Base-by-base conservation (phyloP, 2,113 vertebrate species). In the Periophthalmodon schlosseri region DNA sequence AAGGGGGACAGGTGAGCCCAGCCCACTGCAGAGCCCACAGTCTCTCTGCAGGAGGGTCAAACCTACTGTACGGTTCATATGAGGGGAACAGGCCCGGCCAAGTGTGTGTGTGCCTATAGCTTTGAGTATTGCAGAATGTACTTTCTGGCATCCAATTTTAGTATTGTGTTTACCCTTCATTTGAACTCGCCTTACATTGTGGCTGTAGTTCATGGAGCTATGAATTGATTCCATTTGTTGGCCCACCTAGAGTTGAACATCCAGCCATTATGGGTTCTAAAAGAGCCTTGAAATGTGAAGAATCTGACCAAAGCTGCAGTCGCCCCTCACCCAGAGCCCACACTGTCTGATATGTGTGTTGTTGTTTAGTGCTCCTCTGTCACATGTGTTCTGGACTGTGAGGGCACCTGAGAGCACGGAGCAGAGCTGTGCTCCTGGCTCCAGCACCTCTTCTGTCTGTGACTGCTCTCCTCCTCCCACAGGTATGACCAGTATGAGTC, bases 401-500 rank as follows among this genome's bases (percentile, higher is more conserved):
- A 47, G 70, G 73, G 86, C 84, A 83, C 85, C 87, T 82, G 64
- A 89, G 81, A 79, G 77, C 54, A 74, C 58, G 84, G 87, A 89
- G 87, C 90, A 77, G 73, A 72, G 83, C 88, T 82, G 82, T 81
- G 88, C 76, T 89, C 86, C 86, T 91, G 86, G 91, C 92, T 87
- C 89, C 91, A 83, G 92, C 91, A 89, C 87, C 89, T 92, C 81
- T 92, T 83, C 91, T 93, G 54, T 91, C 86, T 91, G 83, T 92
- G 76, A 87, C 87, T 90, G 91, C 84, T 88, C 86, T 88, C 78
- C 88, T 88, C 91, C 87, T 93, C 91, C 91, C 88, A 82, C 95
- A 98, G 97, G 94, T 98, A 95, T 86, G 96, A 96, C 87, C 94
- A 96, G 68, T 98, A 95, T 47, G 96, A 97, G 88, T 94, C 96